phyloP scores from a whole-genome alignment of 2,888 invertebrate genomes.

The Philonicus albiceps region DNA sequence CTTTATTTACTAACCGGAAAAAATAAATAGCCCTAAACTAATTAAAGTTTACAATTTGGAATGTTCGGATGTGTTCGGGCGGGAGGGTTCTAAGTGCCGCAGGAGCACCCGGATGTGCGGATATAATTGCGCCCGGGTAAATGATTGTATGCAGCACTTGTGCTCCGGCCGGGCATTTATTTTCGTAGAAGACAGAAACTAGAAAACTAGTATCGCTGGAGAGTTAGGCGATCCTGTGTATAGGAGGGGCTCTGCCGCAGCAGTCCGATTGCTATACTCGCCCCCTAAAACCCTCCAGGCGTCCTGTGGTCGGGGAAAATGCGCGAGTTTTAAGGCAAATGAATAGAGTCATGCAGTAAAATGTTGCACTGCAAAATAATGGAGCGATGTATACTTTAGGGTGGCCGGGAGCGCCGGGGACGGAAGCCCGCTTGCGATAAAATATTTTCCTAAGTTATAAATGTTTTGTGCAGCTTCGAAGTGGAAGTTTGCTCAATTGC shows the following conservation, averaged over 20 bases:
- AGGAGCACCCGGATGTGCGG: constrained; percentile 33
- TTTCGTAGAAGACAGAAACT: constrained; percentile 32
- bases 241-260: neutral
- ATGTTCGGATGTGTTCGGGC: constrained; percentile 16
- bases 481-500: neutral
- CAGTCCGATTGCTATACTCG: neutral
- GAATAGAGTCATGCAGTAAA: constrained; percentile 26
- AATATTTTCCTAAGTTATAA: neutral
- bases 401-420: neutral
- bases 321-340: constrained; percentile 11
- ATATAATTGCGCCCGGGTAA: constrained; percentile 31
- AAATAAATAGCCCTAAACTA: constrained; percentile 51
- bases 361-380: constrained; percentile 30
- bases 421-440: neutral
- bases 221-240: neutral
- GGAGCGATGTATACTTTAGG: neutral
- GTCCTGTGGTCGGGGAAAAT: neutral
- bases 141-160: constrained; percentile 33
- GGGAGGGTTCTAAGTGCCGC: neutral
- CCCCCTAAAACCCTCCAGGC: neutral
- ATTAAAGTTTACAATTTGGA: constrained; percentile 50
- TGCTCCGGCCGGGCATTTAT: constrained; percentile 9
- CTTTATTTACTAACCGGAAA: constrained; percentile 49
- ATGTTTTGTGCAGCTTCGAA: neutral
- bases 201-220: constrained; percentile 3